Conservation (phyloP, 2,888 invertebrate genomes). For the Digitonthophagus gazella region DNA sequence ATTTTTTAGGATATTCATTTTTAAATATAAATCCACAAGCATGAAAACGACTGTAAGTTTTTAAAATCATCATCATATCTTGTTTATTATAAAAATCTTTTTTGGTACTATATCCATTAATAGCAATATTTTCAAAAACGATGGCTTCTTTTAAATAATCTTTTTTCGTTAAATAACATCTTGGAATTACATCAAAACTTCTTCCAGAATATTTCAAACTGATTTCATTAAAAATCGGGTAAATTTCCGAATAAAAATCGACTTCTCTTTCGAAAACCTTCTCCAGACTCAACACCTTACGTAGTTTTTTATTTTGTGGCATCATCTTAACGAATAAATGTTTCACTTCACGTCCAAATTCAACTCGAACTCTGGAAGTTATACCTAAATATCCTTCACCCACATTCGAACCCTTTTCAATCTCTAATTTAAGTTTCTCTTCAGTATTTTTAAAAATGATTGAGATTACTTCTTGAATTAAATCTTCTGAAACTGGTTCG, state of each 20-base stretch:
- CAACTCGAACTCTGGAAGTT: not conserved
- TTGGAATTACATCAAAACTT: not conserved
- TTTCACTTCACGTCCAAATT: not conserved
- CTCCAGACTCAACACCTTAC: not conserved
- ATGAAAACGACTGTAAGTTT: not conserved
- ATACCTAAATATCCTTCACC: not conserved
- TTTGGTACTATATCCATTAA: not conserved
- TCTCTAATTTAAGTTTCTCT: not conserved
- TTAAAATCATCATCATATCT: not conserved
- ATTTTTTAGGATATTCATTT: not conserved
- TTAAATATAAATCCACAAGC: not conserved
- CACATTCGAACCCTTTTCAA: not conserved
- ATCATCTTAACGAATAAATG: not conserved
- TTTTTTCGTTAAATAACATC: not conserved
- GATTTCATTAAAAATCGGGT: not conserved
- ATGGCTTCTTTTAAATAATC: not conserved
- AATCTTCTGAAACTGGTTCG: not conserved
- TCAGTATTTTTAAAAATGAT: conserved; percentile 2
- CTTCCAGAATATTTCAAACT: not conserved
- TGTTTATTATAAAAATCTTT: not conserved
- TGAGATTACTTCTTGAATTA: not conserved
- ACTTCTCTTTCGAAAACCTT: not conserved
- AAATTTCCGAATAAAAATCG: not conserved
- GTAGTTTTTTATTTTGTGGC: not conserved
- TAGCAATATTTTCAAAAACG: not conserved